Evolutionary conservation across 2,888 invertebrate genomes (phyloP), one percentile per base, ranked within the genome.

Genomic region (Vanessa cardui): DNA sequence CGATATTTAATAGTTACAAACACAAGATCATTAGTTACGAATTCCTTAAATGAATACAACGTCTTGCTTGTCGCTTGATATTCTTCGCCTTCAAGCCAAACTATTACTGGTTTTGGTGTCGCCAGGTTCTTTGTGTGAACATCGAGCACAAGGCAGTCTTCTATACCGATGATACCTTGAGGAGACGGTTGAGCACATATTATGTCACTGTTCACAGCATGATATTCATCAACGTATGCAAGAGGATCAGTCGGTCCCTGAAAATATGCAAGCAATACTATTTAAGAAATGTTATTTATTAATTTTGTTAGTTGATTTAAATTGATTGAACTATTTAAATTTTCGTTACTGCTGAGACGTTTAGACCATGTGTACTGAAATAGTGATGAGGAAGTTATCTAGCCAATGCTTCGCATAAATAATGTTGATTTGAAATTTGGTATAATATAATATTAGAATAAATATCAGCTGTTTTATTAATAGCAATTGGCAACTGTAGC

Each of bases 1-100:
- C 96, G 90, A 80, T 96, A 96, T 80, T 95, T 96, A 61, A 96
- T 87, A 6, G 94, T 93, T 1, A 92, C 86, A 1, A 96, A 94
- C 0, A 96, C 94, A 6, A 96, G 86, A n/a, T 95, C 86, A 61
- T 94, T 94, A 45, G 94, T 91, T 0, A 96, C 94, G 12, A 96
- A 84, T 80, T 94, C 95, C 77, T 94, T 93, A 21, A 94, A 92
- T 0, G 88, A 83, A 31, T 78, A 77, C n/a, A 81, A 73, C 26
- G 78, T 80, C 0, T 76, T 76, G 20, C 77, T 73, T 0, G 83
- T 76, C 4, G 75, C 71, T 6, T 80, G 77, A 69, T 87, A 90
- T 45, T 88, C 87, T 73, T 90, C 85, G 7, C 89, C 85, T 64
- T 87, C 83, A 0, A 92, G 80, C 86, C 87, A 89, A 2, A 92